phyloP scores from a whole-genome alignment of 2,113 vertebrate species.

The Cygnus atratus region DNA sequence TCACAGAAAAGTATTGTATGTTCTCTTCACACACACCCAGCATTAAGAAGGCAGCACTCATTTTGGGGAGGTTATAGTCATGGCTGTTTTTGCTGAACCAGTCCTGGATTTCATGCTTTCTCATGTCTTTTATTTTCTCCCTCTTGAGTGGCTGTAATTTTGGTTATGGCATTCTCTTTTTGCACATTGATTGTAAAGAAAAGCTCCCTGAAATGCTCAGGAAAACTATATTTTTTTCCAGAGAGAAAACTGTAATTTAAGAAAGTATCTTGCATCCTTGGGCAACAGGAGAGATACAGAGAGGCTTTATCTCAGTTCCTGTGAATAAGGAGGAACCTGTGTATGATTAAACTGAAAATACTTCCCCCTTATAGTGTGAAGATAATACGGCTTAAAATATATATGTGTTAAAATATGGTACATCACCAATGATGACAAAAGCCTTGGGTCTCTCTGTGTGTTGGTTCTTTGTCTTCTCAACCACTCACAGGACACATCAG shows the following conservation, averaged over 20 bases:
- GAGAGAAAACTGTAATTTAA: neutral
- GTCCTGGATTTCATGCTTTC: neutral
- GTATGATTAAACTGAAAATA: neutral
- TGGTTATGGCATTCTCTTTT: neutral
- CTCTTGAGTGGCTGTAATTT: neutral
- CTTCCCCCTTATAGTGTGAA: neutral
- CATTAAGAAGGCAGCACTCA: neutral
- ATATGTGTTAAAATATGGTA: neutral
- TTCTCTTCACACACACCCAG: neutral
- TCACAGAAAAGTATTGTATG: neutral
- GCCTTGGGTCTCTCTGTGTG: neutral
- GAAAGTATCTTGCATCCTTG: neutral
- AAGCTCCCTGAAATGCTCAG: neutral
- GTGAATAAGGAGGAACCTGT: neutral
- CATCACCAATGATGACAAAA: rapidly evolving
- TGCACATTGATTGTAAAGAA: neutral
- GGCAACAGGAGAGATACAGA: neutral
- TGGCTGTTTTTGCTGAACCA: neutral
- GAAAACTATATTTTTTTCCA: neutral
- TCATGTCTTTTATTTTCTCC: neutral
- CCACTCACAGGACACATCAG: neutral
- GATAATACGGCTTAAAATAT: neutral
- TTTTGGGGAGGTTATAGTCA: neutral
- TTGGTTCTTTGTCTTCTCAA: neutral
- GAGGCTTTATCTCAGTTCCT: neutral